phyloP scores from a whole-genome alignment of 2,797 vertebrate genomes.

The Tragelaphus oryx region DNA sequence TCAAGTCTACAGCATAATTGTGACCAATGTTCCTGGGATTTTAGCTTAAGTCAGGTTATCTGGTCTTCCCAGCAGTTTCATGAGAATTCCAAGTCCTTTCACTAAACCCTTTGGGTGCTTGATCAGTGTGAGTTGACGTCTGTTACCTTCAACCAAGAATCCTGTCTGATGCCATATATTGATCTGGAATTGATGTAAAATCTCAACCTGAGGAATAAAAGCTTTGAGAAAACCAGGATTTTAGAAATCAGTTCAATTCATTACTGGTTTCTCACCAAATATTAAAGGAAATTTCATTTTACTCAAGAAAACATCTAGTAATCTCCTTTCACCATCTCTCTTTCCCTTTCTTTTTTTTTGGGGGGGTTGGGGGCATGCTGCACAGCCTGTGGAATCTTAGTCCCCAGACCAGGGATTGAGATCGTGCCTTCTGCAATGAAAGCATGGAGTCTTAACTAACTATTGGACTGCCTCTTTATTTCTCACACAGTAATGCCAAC shows the following conservation, averaged over 20 bases:
- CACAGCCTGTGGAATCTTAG: not conserved
- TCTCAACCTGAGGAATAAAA: not conserved
- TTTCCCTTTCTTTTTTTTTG: not conserved
- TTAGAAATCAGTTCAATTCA: not conserved
- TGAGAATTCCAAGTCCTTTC: not conserved
- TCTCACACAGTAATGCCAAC: not conserved
- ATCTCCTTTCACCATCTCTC: not conserved
- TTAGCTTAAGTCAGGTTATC: not conserved
- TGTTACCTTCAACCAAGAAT: not conserved
- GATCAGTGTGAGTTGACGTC: not conserved
- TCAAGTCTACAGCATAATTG: not conserved
- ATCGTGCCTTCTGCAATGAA: not conserved
- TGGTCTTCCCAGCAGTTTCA: not conserved
- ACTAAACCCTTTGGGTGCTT: not conserved
- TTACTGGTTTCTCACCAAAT: not conserved
- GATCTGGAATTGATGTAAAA: not conserved
- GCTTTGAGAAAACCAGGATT: not conserved
- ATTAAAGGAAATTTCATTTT: not conserved
- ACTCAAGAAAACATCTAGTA: not conserved
- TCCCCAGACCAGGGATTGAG: not conserved
- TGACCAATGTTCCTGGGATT: not conserved
- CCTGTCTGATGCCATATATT: not conserved
- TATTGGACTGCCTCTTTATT: not conserved
- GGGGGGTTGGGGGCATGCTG: fast-evolving
- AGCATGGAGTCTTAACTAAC: not conserved